Base-by-base conservation (phyloP, 2,113 vertebrate genomes). In the Trichechus manatus region DNA sequence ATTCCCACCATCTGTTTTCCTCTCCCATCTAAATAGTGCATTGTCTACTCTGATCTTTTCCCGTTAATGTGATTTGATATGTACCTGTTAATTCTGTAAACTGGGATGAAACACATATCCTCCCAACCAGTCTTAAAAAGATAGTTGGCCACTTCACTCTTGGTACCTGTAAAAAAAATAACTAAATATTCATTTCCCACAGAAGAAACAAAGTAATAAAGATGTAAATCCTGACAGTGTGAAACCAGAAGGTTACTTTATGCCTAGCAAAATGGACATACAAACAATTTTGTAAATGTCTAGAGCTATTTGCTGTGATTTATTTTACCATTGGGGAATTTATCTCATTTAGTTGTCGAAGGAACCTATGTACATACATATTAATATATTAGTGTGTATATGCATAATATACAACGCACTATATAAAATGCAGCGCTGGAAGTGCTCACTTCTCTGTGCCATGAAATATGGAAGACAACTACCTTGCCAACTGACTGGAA, bases 1-100 rank as follows among this genome's bases (percentile, higher is more conserved):
- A 17, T 93, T 53, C 68, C 89, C 79, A 91, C 96, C 96, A 97
- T 95, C 97, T 97, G 94, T 93, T 91, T 94, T 87, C 83, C 47
- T 87, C 81, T 36, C 47, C 80, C 82, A 59, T 89, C 68, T 78
- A 72, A 96, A 93, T 25, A 63, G 53, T 9, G n/a, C 33, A n/a
- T 22, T 61, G 77, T 93, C 72, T 88, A 29, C 50, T 93, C 70
- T 72, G 66, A 77, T 77, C 70, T 90, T 42, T 89, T 68, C 56
- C 87, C 61, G 63, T n/a, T 75, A 78, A n/a, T 27, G 50, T 81
- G 72, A 89, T 59, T 85, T 89, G 72, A 83, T 79, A 59, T 2
- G 4, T 94, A 91, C 86, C 68, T 96, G 47, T 87, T 72, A 95
- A 91, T 15, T 53, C 86, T 83, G 42, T 47, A 94, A 85, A 88